phyloP scores from a whole-genome alignment of 2,797 vertebrate species.

The Sphaeramia orbicularis region DNA sequence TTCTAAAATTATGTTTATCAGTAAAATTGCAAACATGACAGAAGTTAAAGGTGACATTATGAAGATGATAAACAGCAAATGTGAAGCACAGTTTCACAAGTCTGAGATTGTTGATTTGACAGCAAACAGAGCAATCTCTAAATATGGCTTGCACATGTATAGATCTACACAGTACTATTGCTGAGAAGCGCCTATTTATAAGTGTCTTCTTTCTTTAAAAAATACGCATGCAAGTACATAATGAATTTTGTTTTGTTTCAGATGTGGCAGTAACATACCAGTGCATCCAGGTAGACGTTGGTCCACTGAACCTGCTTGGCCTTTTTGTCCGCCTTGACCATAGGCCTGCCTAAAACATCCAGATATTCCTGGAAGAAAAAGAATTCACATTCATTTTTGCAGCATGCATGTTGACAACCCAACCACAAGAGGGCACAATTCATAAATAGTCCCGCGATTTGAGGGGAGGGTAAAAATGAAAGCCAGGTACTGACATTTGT shows the following conservation, averaged over 20 bases:
- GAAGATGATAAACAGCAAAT: slow-evolving; percentile 22
- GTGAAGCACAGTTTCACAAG: neutral
- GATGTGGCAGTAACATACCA: slow-evolving; percentile 84
- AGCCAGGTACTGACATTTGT: neutral
- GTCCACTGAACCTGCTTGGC: slow-evolving; percentile 98
- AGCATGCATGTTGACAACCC: slow-evolving; percentile 4
- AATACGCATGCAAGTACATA: neutral
- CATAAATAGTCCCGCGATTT: slow-evolving; percentile 5
- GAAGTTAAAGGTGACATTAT: slow-evolving; percentile 40
- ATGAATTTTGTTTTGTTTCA: neutral
- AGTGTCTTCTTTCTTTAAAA: neutral
- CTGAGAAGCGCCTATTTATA: too few species aligned
- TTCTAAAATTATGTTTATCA: slow-evolving; percentile 6
- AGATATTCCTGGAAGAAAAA: slow-evolving; percentile 90
- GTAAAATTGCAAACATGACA: slow-evolving; percentile 27
- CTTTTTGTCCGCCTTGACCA: slow-evolving; percentile 91
- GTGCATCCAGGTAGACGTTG: slow-evolving; percentile 95
- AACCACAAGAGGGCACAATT: slow-evolving; percentile 66
- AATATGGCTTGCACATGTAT: too few species aligned
- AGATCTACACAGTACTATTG: too few species aligned
- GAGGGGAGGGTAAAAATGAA: neutral
- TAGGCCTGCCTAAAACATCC: slow-evolving; percentile 96
- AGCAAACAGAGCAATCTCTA: slow-evolving; percentile 36
- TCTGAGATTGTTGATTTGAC: slow-evolving; percentile 33
- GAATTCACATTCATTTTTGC: neutral